Percentiles rank a stretch among this genome's conserved stretches.
Evolutionary conservation across 2,113 vertebrate genomes (phyloP).

Genomic region (Xerus inauris): DNA sequence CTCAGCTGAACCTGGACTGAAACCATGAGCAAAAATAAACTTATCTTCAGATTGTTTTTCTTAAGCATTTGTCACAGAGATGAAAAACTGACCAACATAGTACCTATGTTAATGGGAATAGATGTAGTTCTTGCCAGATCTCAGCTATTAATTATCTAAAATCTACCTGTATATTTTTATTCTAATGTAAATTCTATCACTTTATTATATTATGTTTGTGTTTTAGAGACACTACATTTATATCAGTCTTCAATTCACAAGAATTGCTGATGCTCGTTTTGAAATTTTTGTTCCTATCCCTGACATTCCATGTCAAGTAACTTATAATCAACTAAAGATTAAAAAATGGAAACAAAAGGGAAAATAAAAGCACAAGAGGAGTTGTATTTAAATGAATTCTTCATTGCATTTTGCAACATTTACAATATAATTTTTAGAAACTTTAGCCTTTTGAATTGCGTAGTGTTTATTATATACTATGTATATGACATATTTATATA

Average conservation of each 20-base stretch:
- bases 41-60: too few species aligned
- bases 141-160: neutral
- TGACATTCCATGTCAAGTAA: neutral
- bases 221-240: neutral
- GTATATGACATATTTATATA: neutral
- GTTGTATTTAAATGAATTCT: neutral
- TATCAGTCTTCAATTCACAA: neutral
- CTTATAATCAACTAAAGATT: neutral
- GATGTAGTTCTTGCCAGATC: neutral
- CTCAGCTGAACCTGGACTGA: too few species aligned
- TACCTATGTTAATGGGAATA: neutral
- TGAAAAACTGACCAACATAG: too few species aligned
- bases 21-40: too few species aligned
- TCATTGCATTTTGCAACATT: neutral
- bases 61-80: too few species aligned
- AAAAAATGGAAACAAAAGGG: neutral
- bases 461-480: neutral
- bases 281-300: neutral
- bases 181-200: neutral
- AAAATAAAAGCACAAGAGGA: neutral
- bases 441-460: neutral
- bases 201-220: neutral
- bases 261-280: neutral
- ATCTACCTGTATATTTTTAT: neutral
- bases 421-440: neutral